Percentiles rank a stretch among this genome's conserved stretches.
phyloP scores from a whole-genome alignment of 2,797 vertebrate genomes.

The Dipus sagitta region DNA sequence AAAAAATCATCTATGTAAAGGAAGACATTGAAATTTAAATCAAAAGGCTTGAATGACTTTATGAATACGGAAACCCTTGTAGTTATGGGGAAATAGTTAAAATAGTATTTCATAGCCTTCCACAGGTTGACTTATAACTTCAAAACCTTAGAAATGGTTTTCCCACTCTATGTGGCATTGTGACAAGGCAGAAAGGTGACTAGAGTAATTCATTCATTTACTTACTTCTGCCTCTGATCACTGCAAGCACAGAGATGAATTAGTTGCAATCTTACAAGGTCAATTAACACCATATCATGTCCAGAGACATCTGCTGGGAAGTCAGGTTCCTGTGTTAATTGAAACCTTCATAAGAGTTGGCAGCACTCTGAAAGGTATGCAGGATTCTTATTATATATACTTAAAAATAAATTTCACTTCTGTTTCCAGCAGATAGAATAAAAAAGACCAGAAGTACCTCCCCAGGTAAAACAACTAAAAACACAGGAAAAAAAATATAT shows the following conservation, averaged over 20 bases:
- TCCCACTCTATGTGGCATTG: not conserved
- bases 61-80: not conserved
- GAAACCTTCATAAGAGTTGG: constrained; percentile 9
- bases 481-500: not conserved
- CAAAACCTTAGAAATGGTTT: not conserved
- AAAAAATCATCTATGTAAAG: constrained; percentile 63
- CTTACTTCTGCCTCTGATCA: constrained; percentile 12
- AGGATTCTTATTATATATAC: constrained; percentile 44
- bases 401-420: constrained; percentile 55
- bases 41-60: constrained; percentile 14
- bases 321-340: constrained; percentile 40
- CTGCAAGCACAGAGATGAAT: constrained; percentile 38
- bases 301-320: constrained; percentile 34
- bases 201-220: constrained; percentile 2
- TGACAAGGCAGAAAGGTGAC: constrained; percentile 6
- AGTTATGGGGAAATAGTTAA: constrained; percentile 7
- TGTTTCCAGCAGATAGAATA: constrained; percentile 39
- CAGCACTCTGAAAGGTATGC: constrained; percentile 37
- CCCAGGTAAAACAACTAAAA: constrained; percentile 39
- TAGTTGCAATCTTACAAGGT: not conserved
- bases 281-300: constrained; percentile 21
- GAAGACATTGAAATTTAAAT: constrained; percentile 28
- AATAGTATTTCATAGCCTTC: not conserved
- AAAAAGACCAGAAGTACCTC: not conserved
- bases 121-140: not conserved